These are phyloP conservation scores for Hydrozoanthus tunicans DNA, from an alignment of 64 coral and sea anemone genomes.

Conservation along the genomic window DNA sequence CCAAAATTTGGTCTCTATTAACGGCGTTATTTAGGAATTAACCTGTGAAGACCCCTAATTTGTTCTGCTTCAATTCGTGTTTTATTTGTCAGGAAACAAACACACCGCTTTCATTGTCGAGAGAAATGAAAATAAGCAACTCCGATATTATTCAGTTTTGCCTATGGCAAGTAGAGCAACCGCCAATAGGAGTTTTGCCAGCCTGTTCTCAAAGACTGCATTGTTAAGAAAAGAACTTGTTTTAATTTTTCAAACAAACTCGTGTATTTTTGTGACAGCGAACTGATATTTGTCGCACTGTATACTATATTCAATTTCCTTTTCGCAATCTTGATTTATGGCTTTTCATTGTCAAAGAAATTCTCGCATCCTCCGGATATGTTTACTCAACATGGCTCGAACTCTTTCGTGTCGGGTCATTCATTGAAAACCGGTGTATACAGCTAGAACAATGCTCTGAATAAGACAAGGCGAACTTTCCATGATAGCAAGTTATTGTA, in stretches of 20 bases:
- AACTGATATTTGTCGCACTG: slow-evolving; percentile 2
- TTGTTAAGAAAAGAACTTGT: neutral
- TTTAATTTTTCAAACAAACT: neutral
- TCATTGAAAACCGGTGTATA: slow-evolving; percentile 2
- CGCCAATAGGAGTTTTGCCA: neutral
- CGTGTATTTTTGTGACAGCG: neutral
- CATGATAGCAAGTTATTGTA: slow-evolving; percentile 1
- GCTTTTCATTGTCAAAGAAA: slow-evolving; percentile 15
- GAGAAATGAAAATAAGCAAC: slow-evolving; percentile 21
- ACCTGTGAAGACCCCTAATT: neutral
- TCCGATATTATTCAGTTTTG: neutral
- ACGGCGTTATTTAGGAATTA: neutral
- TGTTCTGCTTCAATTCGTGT: slow-evolving; percentile 45
- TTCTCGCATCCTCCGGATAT: slow-evolving; percentile 20
- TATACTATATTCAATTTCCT: neutral
- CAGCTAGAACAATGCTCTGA: neutral
- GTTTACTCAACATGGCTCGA: slow-evolving; percentile 1
- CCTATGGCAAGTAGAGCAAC: neutral
- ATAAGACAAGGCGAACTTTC: neutral
- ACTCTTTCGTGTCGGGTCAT: slow-evolving; percentile 20
- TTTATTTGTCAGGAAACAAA: neutral
- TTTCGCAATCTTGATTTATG: neutral
- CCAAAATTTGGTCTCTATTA: neutral
- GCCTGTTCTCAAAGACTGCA: neutral
- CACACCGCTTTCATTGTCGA: neutral